These are phyloP conservation scores for Stichopus horrens DNA, from an alignment of 53 echinoderm and acorn worm genomes.

Conservation along the genomic window DNA sequence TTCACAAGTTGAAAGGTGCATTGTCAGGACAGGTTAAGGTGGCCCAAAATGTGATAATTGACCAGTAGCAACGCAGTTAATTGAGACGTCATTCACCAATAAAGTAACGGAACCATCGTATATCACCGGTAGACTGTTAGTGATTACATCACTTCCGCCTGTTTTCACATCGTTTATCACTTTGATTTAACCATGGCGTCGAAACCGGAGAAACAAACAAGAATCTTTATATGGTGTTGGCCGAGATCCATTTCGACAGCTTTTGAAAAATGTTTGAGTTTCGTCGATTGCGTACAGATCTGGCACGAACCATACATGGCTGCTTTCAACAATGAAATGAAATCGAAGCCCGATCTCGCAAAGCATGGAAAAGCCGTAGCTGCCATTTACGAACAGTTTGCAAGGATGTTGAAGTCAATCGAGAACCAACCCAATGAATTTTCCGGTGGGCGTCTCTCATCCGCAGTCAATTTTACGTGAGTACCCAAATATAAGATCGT, in stretches of 20 bases:
- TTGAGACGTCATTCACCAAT: no score
- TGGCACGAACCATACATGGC: conserved; percentile 33
- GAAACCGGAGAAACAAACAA: conserved; percentile 13
- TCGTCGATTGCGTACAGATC: conserved; percentile 3
- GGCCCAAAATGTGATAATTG: no score
- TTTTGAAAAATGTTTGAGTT: conserved; percentile 14
- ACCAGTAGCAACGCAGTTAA: no score
- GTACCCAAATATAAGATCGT: no score
- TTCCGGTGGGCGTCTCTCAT: conserved; percentile 5
- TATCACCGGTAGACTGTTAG: no score
- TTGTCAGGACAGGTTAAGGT: no score
- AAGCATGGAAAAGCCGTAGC: neutral
- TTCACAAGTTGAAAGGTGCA: no score
- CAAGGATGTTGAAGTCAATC: neutral
- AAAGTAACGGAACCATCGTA: no score
- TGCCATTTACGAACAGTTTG: neutral
- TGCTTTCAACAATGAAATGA: neutral
- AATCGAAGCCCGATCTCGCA: neutral
- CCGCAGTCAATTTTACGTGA: neutral
- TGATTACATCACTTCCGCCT: no score
- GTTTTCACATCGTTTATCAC: no score
- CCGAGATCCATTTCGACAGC: conserved; percentile 20
- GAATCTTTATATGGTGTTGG: conserved; percentile 35
- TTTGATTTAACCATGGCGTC: neutral
- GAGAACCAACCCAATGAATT: conserved; percentile 24